Evolutionary conservation across 1,140 invertebrate species (phyloP).

Genomic region (Drosophila neocordata): DNA sequence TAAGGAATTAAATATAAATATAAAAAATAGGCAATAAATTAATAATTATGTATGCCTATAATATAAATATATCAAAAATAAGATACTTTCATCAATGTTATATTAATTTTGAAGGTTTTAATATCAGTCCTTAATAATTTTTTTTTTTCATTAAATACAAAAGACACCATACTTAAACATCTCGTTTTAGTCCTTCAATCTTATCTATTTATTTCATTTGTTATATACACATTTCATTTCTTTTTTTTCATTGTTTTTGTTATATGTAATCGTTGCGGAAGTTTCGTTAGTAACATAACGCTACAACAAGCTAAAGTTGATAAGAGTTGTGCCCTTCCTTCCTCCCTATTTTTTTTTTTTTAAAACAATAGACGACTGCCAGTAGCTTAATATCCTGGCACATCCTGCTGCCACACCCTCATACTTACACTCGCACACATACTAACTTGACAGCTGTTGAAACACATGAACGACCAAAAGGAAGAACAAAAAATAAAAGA

Average conservation of each 20-base stretch:
- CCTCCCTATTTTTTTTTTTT: neutral
- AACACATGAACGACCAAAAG: constrained; percentile 14
- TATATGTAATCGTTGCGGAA: constrained; percentile 59
- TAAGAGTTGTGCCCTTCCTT: constrained; percentile 35
- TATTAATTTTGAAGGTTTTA: too few species aligned
- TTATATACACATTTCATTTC: neutral
- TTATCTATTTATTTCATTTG: constrained; percentile 21
- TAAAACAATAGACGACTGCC: constrained; percentile 47
- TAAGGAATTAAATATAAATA: too few species aligned
- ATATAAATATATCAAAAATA: too few species aligned
- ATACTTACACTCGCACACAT: constrained; percentile 1
- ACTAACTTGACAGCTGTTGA: constrained; percentile 16
- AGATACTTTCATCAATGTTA: too few species aligned
- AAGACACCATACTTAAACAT: neutral
- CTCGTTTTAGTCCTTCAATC: neutral
- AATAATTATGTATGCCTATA: too few species aligned
- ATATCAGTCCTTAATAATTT: too few species aligned
- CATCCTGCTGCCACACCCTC: neutral
- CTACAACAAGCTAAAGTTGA: constrained; percentile 54
- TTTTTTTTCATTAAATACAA: neutral
- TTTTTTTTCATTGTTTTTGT: constrained; percentile 6
- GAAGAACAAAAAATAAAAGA: constrained; percentile 12
- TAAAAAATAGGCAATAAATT: too few species aligned
- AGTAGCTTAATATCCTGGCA: constrained; percentile 10
- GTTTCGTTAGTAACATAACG: constrained; percentile 43